Percentiles rank a stretch among this genome's conserved stretches.
phyloP scores from a whole-genome alignment of 2,888 invertebrate genomes.

The Brachypalpus laphriformis region DNA sequence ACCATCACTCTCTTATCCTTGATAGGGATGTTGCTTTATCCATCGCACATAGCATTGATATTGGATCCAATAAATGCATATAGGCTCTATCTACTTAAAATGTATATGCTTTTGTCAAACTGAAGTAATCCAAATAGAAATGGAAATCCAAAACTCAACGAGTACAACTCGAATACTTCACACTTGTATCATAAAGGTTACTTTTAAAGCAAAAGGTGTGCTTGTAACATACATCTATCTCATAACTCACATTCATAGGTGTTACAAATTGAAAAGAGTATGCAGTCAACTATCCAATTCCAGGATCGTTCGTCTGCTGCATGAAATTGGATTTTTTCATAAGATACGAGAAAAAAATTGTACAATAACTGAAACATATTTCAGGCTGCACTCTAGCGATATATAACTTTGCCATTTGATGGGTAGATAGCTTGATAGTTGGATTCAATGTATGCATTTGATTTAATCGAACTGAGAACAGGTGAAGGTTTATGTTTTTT shows the following conservation, averaged over 20 bases:
- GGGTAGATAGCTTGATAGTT: slow-evolving; percentile 15
- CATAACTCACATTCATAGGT: not conserved
- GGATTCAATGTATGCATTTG: slow-evolving; percentile 22
- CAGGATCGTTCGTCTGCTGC: not conserved
- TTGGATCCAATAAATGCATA: not conserved
- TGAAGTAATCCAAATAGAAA: slow-evolving; percentile 1
- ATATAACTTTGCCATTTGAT: slow-evolving; percentile 2
- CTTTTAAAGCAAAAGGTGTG: not conserved
- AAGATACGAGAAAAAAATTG: not conserved
- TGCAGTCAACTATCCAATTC: slow-evolving; percentile 51
- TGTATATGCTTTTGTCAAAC: not conserved
- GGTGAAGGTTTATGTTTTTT: not conserved
- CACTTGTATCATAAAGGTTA: not conserved
- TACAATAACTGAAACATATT: slow-evolving; percentile 8
- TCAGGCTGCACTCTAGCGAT: slow-evolving; percentile 5
- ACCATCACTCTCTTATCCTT: too few relatives aligned
- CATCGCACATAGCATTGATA: too few relatives aligned
- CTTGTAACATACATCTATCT: not conserved
- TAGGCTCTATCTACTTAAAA: not conserved
- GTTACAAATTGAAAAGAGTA: slow-evolving; percentile 17
- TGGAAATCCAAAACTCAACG: not conserved
- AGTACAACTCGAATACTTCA: not conserved
- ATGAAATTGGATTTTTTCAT: slow-evolving; percentile 52
- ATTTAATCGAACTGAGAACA: slow-evolving; percentile 17
- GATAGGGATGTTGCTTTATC: too few relatives aligned